These are phyloP conservation scores for Camponotus floridanus DNA, from an alignment of 1,140 invertebrate species.

Conservation along the genomic window DNA sequence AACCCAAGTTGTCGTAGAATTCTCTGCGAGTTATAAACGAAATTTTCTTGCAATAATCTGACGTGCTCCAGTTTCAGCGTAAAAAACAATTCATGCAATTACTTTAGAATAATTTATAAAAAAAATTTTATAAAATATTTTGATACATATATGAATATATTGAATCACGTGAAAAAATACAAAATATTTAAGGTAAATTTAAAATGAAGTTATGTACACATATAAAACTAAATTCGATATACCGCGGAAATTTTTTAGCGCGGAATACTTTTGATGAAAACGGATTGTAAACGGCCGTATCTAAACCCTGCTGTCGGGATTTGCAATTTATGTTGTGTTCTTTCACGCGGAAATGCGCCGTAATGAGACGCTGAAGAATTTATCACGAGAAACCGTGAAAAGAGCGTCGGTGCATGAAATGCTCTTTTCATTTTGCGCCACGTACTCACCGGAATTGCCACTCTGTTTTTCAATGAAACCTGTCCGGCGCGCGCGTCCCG, in stretches of 20 bases:
- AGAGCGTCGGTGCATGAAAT: constrained; percentile 67
- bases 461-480: constrained; percentile 75
- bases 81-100: background rate
- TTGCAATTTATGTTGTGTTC: constrained; percentile 70
- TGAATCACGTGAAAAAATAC: background rate
- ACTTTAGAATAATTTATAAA: too few relatives aligned
- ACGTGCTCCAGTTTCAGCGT: background rate
- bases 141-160: background rate
- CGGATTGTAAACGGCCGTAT: constrained; percentile 40
- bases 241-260: background rate
- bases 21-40: constrained; percentile 47
- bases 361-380: constrained; percentile 80
- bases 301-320: constrained; percentile 42
- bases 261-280: constrained; percentile 10
- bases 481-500: background rate
- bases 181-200: background rate
- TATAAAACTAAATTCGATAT: constrained; percentile 9
- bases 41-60: constrained; percentile 23
- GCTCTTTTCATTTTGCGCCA: constrained; percentile 76
- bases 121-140: background rate
- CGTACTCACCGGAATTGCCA: constrained; percentile 72
- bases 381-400: constrained; percentile 75
- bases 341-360: constrained; percentile 71
- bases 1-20: constrained; percentile 22
- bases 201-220: background rate